Evolutionary conservation across 1,140 invertebrate genomes (phyloP), one percentile per base, ranked within the genome.

Genomic region (Drosophila pseudoananassae): DNA sequence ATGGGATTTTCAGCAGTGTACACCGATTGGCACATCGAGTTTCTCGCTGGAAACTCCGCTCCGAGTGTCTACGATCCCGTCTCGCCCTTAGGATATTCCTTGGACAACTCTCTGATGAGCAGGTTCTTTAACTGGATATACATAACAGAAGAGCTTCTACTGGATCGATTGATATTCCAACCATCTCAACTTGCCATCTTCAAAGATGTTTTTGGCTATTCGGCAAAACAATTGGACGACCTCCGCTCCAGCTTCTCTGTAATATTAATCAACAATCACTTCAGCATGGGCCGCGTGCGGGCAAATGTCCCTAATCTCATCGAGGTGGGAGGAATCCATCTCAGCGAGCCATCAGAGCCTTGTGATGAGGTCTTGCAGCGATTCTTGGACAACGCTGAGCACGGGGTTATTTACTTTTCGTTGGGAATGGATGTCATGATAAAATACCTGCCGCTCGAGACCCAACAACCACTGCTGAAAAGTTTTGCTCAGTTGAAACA

Each of bases 391-490:
- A 88, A 92, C 27, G 92, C 94, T 1, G 90, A 84, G 17, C 54
- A 94, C 14, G 94, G 94, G 2, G 93, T 93, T 0, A 89, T 95
- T 6, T 94, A 94, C 43, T 93, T 95, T 36, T 94, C 92, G 58
- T 92, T 95, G 36, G 95, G 94, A 0, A 93, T 93, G 0, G 94
- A 94, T 78, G 78, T 95, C 0, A 84, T 92, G 63, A 92, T 92
- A 33, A 90, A 91, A 8, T 92, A 92, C 25, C 78, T 95, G 65
- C 92, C 93, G 0, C 29, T 72, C 1, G 91, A 93, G 0, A 93
- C 93, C 51, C 87, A 70, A 70, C 91, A 47, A 38, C 57, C 50
- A n/a, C 38, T 87, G 6, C 10, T 61, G n/a, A 15, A 52, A 43
- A 36, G 59, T 1, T 78, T 85, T 1, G 5, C 58, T 0, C 31